Evolutionary conservation across 2,113 vertebrate species (phyloP).

Genomic region (Hucho hucho): DNA sequence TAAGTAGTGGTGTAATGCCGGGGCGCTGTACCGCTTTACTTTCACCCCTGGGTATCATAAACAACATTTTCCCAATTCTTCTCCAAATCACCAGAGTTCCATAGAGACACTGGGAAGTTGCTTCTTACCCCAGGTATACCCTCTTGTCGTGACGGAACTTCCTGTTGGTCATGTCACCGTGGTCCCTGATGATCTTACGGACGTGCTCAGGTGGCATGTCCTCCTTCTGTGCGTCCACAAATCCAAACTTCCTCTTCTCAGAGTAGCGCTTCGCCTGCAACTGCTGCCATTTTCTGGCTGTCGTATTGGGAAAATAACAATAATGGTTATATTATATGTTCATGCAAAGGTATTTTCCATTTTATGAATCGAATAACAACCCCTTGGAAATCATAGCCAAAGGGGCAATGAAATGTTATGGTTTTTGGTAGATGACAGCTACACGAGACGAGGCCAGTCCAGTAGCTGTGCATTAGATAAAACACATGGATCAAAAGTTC

Average conservation of each 20-base stretch:
- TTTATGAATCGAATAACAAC: too few relatives aligned
- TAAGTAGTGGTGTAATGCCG: too few relatives aligned
- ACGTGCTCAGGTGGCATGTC: conserved; percentile 99
- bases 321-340: neutral
- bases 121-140: conserved; percentile 89
- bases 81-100: neutral
- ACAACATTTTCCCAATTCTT: neutral
- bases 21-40: too few relatives aligned
- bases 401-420: neutral
- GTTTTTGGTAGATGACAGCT: too few relatives aligned
- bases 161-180: conserved; percentile 98
- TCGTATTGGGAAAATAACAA: neutral
- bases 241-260: conserved; percentile 97
- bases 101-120: neutral
- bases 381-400: neutral
- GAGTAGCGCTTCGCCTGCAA: conserved; percentile 97
- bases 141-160: conserved; percentile 99
- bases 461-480: too few relatives aligned
- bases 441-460: too few relatives aligned
- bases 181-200: conserved; percentile 96
- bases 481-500: too few relatives aligned
- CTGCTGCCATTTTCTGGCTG: conserved; percentile 98
- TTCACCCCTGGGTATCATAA: too few relatives aligned
- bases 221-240: conserved; percentile 98
- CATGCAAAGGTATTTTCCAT: neutral